A percentile compares a stretch with the other conserved stretches of the same genome.
Evolutionary conservation across 2,797 vertebrate species (phyloP).

Genomic region (Nyctalus aviator): DNA sequence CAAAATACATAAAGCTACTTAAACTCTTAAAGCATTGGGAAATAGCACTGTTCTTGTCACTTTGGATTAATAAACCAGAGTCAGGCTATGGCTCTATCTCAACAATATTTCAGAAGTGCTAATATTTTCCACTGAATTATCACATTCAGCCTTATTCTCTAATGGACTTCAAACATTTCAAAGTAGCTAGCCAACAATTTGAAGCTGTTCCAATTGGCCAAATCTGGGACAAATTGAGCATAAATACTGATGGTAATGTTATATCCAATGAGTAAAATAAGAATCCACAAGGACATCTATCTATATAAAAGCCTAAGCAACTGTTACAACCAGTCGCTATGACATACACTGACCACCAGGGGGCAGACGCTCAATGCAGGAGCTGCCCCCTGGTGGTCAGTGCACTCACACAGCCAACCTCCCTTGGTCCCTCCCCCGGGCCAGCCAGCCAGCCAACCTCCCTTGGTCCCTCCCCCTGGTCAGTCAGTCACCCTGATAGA

Average conservation of each 20-base stretch:
- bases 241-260: background rate
- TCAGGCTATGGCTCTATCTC: background rate
- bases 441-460: too few relatives aligned
- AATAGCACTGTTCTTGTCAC: background rate
- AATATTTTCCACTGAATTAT: constrained; percentile 26
- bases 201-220: background rate
- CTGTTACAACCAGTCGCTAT: too few relatives aligned
- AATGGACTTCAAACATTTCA: constrained; percentile 36
- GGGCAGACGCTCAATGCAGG: too few relatives aligned
- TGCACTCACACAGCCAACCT: too few relatives aligned
- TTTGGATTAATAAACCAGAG: constrained; percentile 9
- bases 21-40: background rate
- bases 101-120: background rate
- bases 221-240: background rate
- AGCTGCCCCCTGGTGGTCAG: too few relatives aligned
- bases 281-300: background rate
- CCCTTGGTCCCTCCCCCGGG: too few relatives aligned
- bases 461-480: too few relatives aligned
- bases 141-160: background rate
- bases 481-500: too few relatives aligned
- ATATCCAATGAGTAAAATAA: background rate
- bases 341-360: too few relatives aligned
- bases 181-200: background rate
- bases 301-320: too few relatives aligned
- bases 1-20: background rate